Evolutionary conservation across 2,797 vertebrate species (phyloP).

Genomic region (Fundulus diaphanus): DNA sequence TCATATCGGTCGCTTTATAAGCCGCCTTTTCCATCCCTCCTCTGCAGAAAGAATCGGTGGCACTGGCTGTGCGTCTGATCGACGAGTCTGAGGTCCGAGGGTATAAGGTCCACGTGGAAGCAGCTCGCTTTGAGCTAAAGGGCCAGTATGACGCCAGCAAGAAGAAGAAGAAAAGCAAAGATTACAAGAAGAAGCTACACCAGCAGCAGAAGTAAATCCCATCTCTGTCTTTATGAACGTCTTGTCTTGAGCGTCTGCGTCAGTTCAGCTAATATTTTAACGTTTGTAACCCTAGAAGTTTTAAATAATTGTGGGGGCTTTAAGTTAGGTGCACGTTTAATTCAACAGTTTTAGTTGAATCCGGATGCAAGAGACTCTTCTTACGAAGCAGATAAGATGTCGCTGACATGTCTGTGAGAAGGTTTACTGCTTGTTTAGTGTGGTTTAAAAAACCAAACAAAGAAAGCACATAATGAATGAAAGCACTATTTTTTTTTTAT

Average conservation of each 20-base stretch:
- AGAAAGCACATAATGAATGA: too few species aligned
- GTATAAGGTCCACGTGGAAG: conserved; percentile 92
- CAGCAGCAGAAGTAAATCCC: conserved; percentile 90
- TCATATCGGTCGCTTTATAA: background rate
- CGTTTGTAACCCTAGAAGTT: background rate
- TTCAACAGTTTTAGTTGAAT: background rate
- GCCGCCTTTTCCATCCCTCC: background rate
- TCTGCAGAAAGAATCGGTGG: conserved; percentile 87
- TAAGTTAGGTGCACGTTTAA: background rate
- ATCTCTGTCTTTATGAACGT: background rate
- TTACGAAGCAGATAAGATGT: background rate
- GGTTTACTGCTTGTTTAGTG: background rate
- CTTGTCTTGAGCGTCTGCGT: background rate
- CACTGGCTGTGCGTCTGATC: conserved; percentile 88
- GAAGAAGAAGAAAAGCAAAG: conserved; percentile 96
- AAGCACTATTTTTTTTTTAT: background rate
- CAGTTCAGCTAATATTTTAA: background rate
- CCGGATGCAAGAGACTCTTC: background rate
- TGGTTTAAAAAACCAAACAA: background rate
- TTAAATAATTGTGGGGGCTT: background rate
- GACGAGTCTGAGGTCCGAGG: conserved; percentile 94
- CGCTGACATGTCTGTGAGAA: background rate
- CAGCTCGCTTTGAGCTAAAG: conserved; percentile 92
- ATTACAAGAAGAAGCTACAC: conserved; percentile 92
- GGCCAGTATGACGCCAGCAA: conserved; percentile 94